Percentiles rank a stretch among this genome's conserved stretches.
These are phyloP conservation scores for Cacatua alba DNA, from an alignment of 2,113 vertebrate genomes.

Conservation along the genomic window DNA sequence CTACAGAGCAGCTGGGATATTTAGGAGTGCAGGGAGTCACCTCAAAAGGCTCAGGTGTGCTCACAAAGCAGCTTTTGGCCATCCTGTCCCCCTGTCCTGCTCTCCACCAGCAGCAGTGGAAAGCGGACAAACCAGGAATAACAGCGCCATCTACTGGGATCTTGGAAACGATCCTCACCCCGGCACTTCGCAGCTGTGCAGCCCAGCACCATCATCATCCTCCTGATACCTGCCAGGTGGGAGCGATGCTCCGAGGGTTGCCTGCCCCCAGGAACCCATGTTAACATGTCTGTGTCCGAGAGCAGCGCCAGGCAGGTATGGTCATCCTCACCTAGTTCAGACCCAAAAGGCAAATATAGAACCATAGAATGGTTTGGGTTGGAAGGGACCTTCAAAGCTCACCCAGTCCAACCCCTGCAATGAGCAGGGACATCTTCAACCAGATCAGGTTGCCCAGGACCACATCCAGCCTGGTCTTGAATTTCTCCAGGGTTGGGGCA, in stretches of 20 bases:
- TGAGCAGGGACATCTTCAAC: neutral
- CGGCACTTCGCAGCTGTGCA: fast-evolving
- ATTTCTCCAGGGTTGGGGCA: neutral
- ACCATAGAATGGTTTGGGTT: neutral
- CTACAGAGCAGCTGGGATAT: neutral
- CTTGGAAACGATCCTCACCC: fast-evolving
- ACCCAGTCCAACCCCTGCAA: neutral
- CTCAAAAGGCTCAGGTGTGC: neutral
- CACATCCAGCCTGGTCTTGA: neutral
- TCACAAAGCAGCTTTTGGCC: neutral
- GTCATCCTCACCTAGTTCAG: neutral
- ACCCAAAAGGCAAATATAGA: neutral
- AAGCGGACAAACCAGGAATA: neutral
- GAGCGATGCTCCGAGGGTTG: fast-evolving
- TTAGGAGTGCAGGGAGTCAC: neutral
- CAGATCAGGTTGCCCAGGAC: neutral
- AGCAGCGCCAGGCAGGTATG: neutral
- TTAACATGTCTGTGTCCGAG: fast-evolving
- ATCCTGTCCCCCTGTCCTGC: neutral
- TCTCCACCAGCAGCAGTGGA: fast-evolving
- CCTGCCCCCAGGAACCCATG: neutral
- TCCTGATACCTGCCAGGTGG: neutral
- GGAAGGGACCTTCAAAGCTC: neutral
- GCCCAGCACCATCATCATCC: neutral
- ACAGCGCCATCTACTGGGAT: conserved; percentile 22